phyloP scores from a whole-genome alignment of 2,113 vertebrate genomes.

The Alaudala cheleensis region DNA sequence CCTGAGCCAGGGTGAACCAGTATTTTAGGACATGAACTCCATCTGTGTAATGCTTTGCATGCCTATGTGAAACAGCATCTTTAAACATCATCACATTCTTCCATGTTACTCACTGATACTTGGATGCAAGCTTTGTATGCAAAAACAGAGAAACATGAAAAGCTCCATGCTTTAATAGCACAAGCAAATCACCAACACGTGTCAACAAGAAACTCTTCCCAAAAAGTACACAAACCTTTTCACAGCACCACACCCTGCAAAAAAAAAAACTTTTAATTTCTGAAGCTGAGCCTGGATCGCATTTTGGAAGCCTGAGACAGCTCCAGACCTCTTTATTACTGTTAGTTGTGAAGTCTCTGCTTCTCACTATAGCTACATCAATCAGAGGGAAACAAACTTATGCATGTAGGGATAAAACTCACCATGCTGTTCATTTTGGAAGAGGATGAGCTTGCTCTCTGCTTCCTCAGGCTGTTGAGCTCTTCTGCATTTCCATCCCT shows the following conservation, averaged over 20 bases:
- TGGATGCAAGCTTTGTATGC: neutral
- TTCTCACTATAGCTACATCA: neutral
- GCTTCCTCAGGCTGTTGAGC: slow-evolving; percentile 80
- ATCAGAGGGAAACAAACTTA: neutral
- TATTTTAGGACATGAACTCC: neutral
- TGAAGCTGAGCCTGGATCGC: neutral
- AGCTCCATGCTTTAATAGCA: neutral
- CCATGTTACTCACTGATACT: neutral
- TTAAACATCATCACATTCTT: neutral
- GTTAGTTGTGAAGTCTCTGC: neutral
- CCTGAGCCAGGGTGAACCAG: neutral
- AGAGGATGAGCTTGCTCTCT: slow-evolving; percentile 88
- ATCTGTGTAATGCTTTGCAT: accelerated
- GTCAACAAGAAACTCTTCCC: neutral
- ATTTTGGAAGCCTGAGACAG: neutral
- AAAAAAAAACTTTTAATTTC: neutral
- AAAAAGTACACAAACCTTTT: neutral
- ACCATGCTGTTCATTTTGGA: slow-evolving; percentile 98
- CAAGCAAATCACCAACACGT: neutral
- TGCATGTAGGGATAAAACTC: neutral
- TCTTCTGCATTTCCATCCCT: slow-evolving; percentile 83
- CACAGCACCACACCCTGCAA: neutral
- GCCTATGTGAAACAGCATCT: neutral
- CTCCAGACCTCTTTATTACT: neutral
- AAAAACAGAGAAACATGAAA: neutral